Conservation (phyloP, 2,113 vertebrate species). For the Isichthys henryi region DNA sequence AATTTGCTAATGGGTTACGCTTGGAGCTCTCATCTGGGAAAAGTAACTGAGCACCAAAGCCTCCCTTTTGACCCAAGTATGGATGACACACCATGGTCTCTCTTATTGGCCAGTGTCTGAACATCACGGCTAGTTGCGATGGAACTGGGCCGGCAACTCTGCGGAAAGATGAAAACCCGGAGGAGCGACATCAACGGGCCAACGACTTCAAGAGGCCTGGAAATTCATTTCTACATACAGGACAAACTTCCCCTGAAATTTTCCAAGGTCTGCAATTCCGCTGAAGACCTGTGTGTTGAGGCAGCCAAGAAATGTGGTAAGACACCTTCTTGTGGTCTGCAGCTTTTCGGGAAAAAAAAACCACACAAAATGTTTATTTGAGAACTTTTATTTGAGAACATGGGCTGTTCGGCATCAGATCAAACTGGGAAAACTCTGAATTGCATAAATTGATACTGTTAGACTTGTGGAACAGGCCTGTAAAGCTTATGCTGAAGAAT, state of each 20-base stretch:
- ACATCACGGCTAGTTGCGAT: slow-evolving; percentile 70
- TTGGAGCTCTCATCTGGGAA: not conserved
- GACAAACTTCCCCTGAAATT: slow-evolving; percentile 63
- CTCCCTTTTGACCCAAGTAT: not conserved
- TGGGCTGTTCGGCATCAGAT: not conserved
- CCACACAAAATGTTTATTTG: not conserved
- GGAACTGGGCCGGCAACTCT: slow-evolving; percentile 86
- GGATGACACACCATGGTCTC: not conserved
- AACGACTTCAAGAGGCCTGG: slow-evolving; percentile 64
- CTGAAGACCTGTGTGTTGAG: slow-evolving; percentile 75
- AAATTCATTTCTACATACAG: slow-evolving; percentile 74
- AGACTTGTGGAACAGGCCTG: not conserved
- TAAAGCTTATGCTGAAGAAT: not conserved
- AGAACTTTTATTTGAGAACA: not conserved
- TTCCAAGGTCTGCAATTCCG: slow-evolving; percentile 66
- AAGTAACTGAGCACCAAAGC: not conserved
- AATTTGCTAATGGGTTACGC: not conserved
- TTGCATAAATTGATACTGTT: not conserved
- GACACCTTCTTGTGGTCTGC: slow-evolving; percentile 37
- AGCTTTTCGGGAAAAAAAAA: not conserved
- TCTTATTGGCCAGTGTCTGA: slow-evolving; percentile 64
- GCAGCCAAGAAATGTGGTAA: slow-evolving; percentile 84
- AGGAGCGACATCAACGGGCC: slow-evolving; percentile 56
- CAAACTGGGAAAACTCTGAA: not conserved
- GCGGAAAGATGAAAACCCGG: slow-evolving; percentile 80